Conservation (phyloP, 2,888 invertebrate genomes). For the Nematopogon swammerdamellus region DNA sequence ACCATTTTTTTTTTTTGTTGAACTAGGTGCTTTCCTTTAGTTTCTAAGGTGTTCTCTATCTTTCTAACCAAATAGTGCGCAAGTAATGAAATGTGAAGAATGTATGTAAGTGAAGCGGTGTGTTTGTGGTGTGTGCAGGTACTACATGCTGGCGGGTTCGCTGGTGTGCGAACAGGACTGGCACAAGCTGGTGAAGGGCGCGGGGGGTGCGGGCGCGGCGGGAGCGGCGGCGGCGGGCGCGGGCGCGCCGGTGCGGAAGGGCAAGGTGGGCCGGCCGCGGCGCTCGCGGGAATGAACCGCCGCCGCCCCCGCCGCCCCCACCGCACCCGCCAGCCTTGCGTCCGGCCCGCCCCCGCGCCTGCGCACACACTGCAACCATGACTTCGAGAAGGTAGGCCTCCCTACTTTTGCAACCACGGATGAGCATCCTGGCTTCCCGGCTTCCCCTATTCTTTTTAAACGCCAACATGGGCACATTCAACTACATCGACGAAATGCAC, state of each 20-base stretch:
- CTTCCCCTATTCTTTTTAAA: too few relatives aligned
- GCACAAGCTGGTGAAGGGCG: constrained; percentile 85
- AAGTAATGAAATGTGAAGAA: too few relatives aligned
- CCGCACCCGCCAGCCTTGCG: constrained; percentile 15
- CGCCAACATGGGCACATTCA: too few relatives aligned
- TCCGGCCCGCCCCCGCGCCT: constrained; percentile 17
- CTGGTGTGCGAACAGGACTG: constrained; percentile 95
- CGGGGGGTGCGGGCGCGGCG: constrained; percentile 56
- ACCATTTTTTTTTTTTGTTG: too few relatives aligned
- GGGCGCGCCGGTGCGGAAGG: constrained; percentile 75
- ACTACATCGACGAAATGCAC: too few relatives aligned
- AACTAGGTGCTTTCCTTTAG: too few relatives aligned
- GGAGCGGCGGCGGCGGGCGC: constrained; percentile 59
- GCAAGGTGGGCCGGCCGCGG: constrained; percentile 85
- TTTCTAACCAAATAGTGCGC: too few relatives aligned
- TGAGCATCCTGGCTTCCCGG: too few relatives aligned
- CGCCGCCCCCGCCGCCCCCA: constrained; percentile 17
- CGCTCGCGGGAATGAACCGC: constrained; percentile 83
- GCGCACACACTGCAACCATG: constrained; percentile 33
- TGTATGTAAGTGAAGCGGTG: too few relatives aligned
- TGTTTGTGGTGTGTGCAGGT: constrained; percentile 40
- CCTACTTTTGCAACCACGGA: too few relatives aligned
- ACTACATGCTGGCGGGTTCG: constrained; percentile 86
- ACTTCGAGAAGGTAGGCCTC: constrained; percentile 41
- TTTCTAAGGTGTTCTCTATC: too few relatives aligned